phyloP scores from a whole-genome alignment of 2,888 invertebrate species.

The Oxytorus armatus region DNA sequence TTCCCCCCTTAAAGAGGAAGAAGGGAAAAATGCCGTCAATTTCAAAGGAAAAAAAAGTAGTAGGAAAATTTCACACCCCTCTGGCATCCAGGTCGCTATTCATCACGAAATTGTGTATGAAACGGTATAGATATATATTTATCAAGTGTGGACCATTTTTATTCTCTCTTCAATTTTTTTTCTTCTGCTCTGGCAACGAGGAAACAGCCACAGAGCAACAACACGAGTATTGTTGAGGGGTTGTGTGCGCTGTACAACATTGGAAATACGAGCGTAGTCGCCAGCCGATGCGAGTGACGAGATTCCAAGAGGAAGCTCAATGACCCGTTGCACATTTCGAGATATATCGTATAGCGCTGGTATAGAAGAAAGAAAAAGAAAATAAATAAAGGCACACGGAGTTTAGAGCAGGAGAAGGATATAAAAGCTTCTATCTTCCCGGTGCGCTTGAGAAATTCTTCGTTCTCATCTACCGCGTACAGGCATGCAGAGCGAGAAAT shows the following conservation, averaged over 20 bases:
- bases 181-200: slow-evolving; percentile 23
- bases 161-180: slow-evolving; percentile 1
- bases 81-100: slow-evolving; percentile 24
- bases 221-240: not conserved
- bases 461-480: not conserved
- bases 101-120: slow-evolving; percentile 34
- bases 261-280: slow-evolving; percentile 53
- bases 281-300: slow-evolving; percentile 45
- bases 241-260: not conserved
- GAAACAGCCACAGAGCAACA: slow-evolving; percentile 8
- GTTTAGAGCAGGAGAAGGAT: slow-evolving; percentile 8
- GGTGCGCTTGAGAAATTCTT: not conserved
- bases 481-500: not conserved
- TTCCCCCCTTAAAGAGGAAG: not conserved
- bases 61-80: slow-evolving; percentile 30
- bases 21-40: slow-evolving; percentile 6
- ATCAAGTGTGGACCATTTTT: slow-evolving; percentile 31
- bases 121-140: slow-evolving; percentile 15
- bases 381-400: slow-evolving; percentile 11
- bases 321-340: slow-evolving; percentile 59
- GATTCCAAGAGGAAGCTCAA: slow-evolving; percentile 55
- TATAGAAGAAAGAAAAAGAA: slow-evolving; percentile 3
- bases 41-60: slow-evolving; percentile 21
- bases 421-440: slow-evolving; percentile 32
- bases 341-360: slow-evolving; percentile 55